Conservation (phyloP, 2,797 vertebrate species). For the Neosalanx taihuensis region DNA sequence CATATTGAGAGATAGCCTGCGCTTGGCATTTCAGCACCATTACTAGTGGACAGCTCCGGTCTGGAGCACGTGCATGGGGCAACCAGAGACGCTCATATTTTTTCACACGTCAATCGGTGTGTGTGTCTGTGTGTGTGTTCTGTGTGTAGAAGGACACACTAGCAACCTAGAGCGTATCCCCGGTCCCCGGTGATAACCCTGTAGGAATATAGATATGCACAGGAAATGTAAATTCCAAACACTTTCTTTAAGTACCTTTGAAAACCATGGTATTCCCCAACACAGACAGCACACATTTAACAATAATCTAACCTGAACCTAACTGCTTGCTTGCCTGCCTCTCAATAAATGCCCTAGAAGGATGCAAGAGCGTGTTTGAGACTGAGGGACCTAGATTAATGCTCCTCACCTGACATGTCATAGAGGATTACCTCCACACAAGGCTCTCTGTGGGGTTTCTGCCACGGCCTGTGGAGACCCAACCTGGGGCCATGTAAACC, state of each 20-base stretch:
- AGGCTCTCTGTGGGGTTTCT: slow-evolving; percentile 46
- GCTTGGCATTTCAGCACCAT: slow-evolving; percentile 59
- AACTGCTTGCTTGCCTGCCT: too few species aligned
- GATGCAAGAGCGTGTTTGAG: background rate
- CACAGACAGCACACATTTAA: background rate
- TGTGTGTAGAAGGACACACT: too few species aligned
- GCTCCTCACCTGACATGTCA: slow-evolving; percentile 31
- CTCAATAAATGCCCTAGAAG: background rate
- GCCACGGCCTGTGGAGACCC: slow-evolving; percentile 40
- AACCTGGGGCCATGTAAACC: slow-evolving; percentile 57
- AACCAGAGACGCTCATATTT: too few species aligned
- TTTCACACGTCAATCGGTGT: background rate
- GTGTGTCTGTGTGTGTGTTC: slow-evolving; percentile 1
- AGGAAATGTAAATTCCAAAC: too few species aligned
- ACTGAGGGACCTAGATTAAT: background rate
- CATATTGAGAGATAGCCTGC: background rate
- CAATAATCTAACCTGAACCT: too few species aligned
- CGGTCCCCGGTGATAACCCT: background rate
- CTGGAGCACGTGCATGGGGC: background rate
- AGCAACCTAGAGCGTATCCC: background rate
- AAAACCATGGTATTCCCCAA: background rate
- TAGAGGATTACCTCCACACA: slow-evolving; percentile 39
- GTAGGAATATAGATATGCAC: background rate
- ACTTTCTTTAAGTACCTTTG: too few species aligned
- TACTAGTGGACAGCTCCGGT: slow-evolving; percentile 56